Evolutionary conservation across 2,113 vertebrate species (phyloP).

Genomic region (Cephalopterus ornatus): DNA sequence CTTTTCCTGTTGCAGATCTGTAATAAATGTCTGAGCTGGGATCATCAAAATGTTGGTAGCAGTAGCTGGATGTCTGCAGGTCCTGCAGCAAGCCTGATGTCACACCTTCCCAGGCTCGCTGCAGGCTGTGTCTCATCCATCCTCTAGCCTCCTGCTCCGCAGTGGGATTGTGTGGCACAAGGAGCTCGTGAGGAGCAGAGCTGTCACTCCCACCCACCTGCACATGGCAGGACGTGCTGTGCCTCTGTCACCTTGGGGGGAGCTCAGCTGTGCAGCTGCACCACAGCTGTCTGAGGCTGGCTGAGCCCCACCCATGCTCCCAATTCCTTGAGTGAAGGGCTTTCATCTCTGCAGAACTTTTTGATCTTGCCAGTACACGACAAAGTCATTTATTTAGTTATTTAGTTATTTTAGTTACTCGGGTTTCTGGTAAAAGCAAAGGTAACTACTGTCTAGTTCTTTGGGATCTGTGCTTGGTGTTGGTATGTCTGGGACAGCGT

Average conservation of each 20-base stretch:
- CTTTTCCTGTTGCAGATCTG: rapidly evolving
- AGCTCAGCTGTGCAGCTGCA: neutral
- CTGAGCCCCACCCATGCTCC: neutral
- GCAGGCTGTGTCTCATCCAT: neutral
- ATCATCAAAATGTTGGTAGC: neutral
- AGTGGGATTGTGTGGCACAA: neutral
- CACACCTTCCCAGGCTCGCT: neutral
- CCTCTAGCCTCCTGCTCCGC: neutral
- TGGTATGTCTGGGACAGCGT: neutral
- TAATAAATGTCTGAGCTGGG: neutral
- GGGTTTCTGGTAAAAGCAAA: neutral
- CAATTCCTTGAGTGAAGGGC: neutral
- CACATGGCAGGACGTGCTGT: rapidly evolving
- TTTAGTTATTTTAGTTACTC: neutral
- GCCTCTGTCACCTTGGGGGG: neutral
- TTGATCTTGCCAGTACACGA: neutral
- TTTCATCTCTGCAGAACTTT: neutral
- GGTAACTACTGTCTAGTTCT: neutral
- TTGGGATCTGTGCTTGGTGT: neutral
- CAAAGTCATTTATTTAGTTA: too few species aligned
- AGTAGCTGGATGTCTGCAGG: neutral
- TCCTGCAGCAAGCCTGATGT: neutral
- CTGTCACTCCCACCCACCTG: neutral
- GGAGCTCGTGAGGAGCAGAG: rapidly evolving
- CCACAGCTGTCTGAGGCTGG: neutral